Evolutionary conservation across 2,113 vertebrate genomes (phyloP).

Genomic region (Antechinus flavipes): DNA sequence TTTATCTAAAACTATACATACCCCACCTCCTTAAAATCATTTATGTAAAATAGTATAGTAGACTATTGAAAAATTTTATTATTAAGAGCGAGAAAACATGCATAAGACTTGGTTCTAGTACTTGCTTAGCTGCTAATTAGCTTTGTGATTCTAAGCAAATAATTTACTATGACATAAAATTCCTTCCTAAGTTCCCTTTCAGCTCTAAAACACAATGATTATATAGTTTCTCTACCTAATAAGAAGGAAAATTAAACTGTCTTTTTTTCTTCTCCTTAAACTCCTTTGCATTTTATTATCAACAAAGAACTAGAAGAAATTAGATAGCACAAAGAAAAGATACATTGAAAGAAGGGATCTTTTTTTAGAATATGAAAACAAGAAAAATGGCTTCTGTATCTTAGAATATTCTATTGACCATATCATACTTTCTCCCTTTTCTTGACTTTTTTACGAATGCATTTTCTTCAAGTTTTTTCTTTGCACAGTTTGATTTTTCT

Average conservation of each 20-base stretch:
- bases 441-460: not conserved
- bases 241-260: not conserved
- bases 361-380: not conserved
- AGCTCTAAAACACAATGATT: not conserved
- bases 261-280: not conserved
- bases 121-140: not conserved
- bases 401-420: not conserved
- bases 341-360: not conserved
- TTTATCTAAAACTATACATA: not conserved
- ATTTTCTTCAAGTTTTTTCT: not conserved
- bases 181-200: not conserved
- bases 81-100: not conserved
- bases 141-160: not conserved
- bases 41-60: not conserved
- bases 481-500: not conserved
- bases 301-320: not conserved
- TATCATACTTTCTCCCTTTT: not conserved
- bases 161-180: not conserved
- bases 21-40: not conserved
- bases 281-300: not conserved
- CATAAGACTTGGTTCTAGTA: not conserved
- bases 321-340: not conserved
- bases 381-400: not conserved
- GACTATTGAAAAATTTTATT: not conserved
- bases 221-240: not conserved